Evolutionary conservation across 2,797 vertebrate species (phyloP).

Genomic region (Streptopelia turtur): DNA sequence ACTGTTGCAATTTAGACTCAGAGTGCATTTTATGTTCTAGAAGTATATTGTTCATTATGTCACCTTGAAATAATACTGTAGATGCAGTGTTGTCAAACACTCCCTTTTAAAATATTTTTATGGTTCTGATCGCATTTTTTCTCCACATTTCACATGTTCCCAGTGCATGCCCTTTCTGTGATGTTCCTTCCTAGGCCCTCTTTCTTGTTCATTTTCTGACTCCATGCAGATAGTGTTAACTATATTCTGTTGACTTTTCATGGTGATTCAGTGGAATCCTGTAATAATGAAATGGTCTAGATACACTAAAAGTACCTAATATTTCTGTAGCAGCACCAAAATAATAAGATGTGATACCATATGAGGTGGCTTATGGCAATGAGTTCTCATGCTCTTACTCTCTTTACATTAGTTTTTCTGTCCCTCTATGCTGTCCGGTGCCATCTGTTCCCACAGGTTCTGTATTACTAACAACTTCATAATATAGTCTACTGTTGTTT

Average conservation of each 20-base stretch:
- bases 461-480: background rate
- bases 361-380: background rate
- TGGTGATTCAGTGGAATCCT: background rate
- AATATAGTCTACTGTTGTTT: background rate
- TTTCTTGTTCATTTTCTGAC: background rate
- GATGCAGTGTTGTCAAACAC: background rate
- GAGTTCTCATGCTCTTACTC: background rate
- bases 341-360: background rate
- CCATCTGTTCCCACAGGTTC: background rate
- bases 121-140: background rate
- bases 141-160: background rate
- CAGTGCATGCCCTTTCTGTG: background rate
- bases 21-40: background rate
- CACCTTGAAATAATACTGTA: background rate
- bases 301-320: background rate
- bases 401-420: background rate
- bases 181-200: background rate
- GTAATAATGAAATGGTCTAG: background rate
- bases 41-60: background rate
- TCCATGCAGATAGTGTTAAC: fast-evolving
- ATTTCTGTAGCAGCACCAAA: background rate
- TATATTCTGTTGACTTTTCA: background rate
- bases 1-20: background rate
- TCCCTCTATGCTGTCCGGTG: background rate
- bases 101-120: background rate